A percentile compares a stretch with the other conserved stretches of the same genome.
These are phyloP conservation scores for Bellardia bayeri DNA, from an alignment of 2,888 invertebrate genomes.

Conservation along the genomic window DNA sequence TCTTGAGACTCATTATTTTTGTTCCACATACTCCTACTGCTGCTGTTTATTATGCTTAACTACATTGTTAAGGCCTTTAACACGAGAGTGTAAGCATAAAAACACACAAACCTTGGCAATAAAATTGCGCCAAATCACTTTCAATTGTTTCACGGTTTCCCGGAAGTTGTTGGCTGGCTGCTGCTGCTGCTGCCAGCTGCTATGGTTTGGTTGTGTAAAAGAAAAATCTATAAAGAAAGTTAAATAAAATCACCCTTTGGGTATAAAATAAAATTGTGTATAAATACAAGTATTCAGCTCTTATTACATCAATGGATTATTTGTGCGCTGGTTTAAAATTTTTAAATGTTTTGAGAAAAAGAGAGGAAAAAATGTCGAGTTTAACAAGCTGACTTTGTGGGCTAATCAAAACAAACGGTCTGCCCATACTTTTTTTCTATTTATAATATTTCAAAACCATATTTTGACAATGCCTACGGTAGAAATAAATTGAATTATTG, in stretches of 20 bases:
- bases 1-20: conserved; percentile 68
- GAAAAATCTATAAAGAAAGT: conserved; percentile 49
- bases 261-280: conserved; percentile 35
- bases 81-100: conserved; percentile 16
- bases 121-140: conserved; percentile 71
- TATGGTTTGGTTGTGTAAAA: conserved; percentile 24
- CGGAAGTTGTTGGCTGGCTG: conserved; percentile 53
- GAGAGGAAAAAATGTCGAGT: not conserved
- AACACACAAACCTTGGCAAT: conserved; percentile 62
- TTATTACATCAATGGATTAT: not conserved
- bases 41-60: conserved; percentile 7
- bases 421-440: conserved; percentile 21
- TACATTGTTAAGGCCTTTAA: conserved; percentile 51
- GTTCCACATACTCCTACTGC: conserved; percentile 38
- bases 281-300: not conserved
- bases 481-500: conserved; percentile 82
- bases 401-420: conserved; percentile 21
- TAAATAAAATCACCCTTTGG: conserved; percentile 56
- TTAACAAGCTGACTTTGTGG: not conserved
- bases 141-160: conserved; percentile 48
- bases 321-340: not conserved
- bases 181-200: not conserved
- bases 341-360: conserved; percentile 3
- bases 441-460: conserved; percentile 56
- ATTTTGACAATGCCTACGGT: conserved; percentile 79